Base-by-base conservation (phyloP, 1,140 invertebrate species). In the Heliconius eleuchia region DNA sequence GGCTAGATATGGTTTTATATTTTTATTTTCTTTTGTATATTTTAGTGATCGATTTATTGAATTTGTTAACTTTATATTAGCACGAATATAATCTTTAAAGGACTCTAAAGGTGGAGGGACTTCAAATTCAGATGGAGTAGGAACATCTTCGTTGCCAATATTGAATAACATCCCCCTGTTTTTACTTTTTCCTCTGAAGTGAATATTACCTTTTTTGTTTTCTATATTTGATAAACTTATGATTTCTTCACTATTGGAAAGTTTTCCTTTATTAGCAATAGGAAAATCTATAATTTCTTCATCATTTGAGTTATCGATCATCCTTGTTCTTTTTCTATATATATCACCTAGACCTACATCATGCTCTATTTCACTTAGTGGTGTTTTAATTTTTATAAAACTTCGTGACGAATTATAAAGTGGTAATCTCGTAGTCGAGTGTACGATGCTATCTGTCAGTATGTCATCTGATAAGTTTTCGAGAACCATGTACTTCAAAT, bases 121-220 rank as follows among this genome's bases (percentile, higher is more conserved):
- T 87, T 92, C 91, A 82, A 82, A 90, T 79, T 89, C 87, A 8
- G 90, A 88, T 81, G 91, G 74, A 16, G 30, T 81, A 34, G 82
- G 75, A 42, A 85, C 39, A 23, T 82, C 72, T 72, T 83, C 71
- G 71, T 82, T 87, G 19, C 50, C 76, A n/a, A 83, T 81, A 79
- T 55, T 72, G 57, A 72, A 74, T 71, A 73, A 66, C 5, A 80
- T 74, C 18, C 16, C 37, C 34, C 78, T 80, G 30, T 76, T 79
- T 71, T 76, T 55, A 79, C 72, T 79, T 37, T 55, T 71, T 52
- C 37, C 73, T 80, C 85, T 89, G 79, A 86, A 86, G 81, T 85
- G 87, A 55, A 78, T 81, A 2, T 85, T 83, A 55, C 75, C 78
- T 30, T 80, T 73, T 60, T 87, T 66, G 82, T 86, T 87, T 30